Conservation (phyloP, 2,888 invertebrate genomes). For the Halictus ligatus region DNA sequence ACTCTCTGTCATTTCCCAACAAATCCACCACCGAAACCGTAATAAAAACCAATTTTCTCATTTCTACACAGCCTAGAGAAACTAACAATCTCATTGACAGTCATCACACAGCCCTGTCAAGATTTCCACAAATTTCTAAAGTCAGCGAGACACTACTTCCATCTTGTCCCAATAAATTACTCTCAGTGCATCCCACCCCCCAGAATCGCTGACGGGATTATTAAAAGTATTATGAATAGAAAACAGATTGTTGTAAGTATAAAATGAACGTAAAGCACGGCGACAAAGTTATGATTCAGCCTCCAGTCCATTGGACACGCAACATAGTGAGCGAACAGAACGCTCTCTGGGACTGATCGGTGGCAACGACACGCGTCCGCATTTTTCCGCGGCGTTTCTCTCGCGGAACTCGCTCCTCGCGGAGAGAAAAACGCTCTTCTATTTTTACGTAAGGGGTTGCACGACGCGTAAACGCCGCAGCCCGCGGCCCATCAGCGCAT, state of each 20-base stretch:
- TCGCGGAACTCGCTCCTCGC: constrained; percentile 31
- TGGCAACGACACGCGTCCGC: neutral
- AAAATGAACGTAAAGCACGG: no score
- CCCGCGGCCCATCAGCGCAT: constrained; percentile 82
- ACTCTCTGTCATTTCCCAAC: neutral
- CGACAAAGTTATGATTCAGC: neutral
- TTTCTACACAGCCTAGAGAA: no score
- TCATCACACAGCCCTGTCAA: no score
- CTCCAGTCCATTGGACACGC: neutral
- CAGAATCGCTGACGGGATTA: neutral
- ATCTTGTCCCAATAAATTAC: no score
- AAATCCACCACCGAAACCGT: neutral
- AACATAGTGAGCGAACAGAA: neutral
- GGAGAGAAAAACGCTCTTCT: constrained; percentile 69
- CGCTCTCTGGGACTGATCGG: neutral
- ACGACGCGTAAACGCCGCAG: constrained; percentile 77
- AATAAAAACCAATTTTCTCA: no score
- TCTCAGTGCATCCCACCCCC: no score
- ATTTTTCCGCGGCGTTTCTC: constrained; percentile 1
- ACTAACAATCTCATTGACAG: no score
- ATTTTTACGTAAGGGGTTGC: constrained; percentile 80
- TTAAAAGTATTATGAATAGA: neutral
- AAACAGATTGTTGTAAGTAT: no score
- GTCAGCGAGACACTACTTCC: no score
- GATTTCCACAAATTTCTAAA: no score